Conservation (phyloP, 2,888 invertebrate genomes). For the Asteroscopus sphinx region DNA sequence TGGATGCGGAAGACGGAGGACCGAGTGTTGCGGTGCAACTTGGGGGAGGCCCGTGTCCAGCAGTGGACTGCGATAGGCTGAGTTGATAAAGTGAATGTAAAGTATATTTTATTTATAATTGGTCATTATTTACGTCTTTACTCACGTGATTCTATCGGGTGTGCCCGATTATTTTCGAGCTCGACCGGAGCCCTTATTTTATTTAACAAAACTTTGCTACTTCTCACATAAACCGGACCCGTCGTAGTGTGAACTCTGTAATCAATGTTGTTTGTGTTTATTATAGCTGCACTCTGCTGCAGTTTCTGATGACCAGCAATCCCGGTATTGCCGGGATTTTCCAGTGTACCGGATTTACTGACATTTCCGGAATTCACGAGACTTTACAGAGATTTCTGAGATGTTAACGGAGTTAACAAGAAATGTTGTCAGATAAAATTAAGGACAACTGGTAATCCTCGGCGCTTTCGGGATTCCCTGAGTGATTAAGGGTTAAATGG, state of each 20-base stretch:
- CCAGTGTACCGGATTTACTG: constrained; percentile 14
- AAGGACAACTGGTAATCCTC: constrained; percentile 1
- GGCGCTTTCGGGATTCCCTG: not conserved
- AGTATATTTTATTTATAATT: too few species aligned
- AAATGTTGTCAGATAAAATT: constrained; percentile 11
- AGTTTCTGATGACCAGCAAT: constrained; percentile 11
- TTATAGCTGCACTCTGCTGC: constrained; percentile 19
- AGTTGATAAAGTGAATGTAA: too few species aligned
- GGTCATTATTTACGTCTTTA: too few species aligned
- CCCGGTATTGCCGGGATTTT: constrained; percentile 1
- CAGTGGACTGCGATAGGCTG: too few species aligned
- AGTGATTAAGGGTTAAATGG: not conserved
- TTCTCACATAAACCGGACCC: not conserved
- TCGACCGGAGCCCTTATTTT: too few species aligned
- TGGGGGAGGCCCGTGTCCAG: too few species aligned
- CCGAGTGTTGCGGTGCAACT: too few species aligned
- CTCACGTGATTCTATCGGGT: too few species aligned
- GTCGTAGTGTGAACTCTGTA: constrained; percentile 13
- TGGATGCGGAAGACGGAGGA: too few species aligned
- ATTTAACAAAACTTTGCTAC: not conserved
- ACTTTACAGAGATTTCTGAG: constrained; percentile 23
- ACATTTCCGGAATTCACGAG: constrained; percentile 32
- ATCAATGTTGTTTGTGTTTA: constrained; percentile 72
- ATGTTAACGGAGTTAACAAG: constrained; percentile 4
- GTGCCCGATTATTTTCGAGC: too few species aligned